Conservation (phyloP, 2,888 invertebrate species). For the Hedya salicella region DNA sequence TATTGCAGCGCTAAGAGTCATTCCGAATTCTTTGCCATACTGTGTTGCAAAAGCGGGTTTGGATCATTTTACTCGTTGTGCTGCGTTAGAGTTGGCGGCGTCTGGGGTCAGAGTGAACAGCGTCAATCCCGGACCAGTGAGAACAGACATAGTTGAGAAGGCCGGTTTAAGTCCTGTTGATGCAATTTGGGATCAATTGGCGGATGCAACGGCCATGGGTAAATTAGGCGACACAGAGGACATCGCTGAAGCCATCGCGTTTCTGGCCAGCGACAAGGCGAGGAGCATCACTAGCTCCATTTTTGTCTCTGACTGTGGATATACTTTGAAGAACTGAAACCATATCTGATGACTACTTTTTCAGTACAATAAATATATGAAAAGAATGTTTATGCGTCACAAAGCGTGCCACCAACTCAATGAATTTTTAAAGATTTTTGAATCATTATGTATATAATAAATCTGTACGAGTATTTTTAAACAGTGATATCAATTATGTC, state of each 20-base stretch:
- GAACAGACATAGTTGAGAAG: constrained; percentile 7
- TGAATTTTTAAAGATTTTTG: no score
- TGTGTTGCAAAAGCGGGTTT: not conserved
- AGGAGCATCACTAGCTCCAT: constrained; percentile 4
- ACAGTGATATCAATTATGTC: no score
- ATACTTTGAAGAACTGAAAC: no score
- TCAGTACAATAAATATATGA: no score
- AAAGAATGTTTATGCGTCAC: no score
- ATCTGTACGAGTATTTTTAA: no score
- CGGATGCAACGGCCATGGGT: not conserved
- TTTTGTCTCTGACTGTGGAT: not conserved
- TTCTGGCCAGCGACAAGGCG: constrained; percentile 21
- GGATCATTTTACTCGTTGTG: constrained; percentile 11
- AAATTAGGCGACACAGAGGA: constrained; percentile 1
- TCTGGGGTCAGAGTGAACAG: constrained; percentile 10
- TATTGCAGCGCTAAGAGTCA: not conserved
- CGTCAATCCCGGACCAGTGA: constrained; percentile 13
- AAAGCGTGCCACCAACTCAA: no score
- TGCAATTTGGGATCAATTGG: not conserved
- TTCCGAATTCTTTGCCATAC: not conserved
- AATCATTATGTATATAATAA: no score
- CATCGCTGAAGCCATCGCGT: constrained; percentile 8
- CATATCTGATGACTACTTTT: no score
- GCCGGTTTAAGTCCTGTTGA: not conserved
- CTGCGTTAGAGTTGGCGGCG: constrained; percentile 3